A percentile compares a stretch with the other conserved stretches of the same genome.
Conservation (phyloP, 1,140 invertebrate species). For the Drosophila athabasca region DNA sequence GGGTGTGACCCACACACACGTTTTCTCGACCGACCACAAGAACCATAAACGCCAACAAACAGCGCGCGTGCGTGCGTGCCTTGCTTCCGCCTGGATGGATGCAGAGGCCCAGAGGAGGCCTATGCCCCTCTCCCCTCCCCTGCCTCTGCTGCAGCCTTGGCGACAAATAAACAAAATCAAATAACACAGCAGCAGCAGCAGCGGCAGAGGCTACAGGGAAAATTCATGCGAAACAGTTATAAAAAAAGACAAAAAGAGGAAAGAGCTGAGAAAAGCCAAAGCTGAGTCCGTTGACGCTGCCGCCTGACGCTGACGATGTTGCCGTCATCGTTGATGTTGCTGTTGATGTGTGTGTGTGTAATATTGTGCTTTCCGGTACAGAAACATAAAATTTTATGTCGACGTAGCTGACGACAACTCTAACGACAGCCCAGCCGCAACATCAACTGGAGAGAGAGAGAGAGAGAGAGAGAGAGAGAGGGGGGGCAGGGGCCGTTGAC, state of each 20-base stretch:
- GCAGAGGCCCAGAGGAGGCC: too few species aligned
- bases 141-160: neutral
- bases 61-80: constrained; percentile 55
- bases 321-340: constrained; percentile 52
- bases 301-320: constrained; percentile 14
- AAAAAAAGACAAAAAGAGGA: constrained; percentile 38
- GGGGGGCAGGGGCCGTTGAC: neutral
- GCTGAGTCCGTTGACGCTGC: constrained; percentile 50
- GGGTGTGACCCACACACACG: neutral
- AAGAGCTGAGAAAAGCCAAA: constrained; percentile 49
- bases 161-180: constrained; percentile 29
- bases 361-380: constrained; percentile 77
- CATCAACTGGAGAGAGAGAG: neutral
- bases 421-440: constrained; percentile 30
- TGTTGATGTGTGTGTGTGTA: constrained; percentile 33
- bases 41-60: constrained; percentile 47
- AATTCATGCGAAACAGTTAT: constrained; percentile 72
- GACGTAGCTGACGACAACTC: constrained; percentile 64
- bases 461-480: neutral
- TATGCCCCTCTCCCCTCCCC: too few species aligned
- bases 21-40: constrained; percentile 16
- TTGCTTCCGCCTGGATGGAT: constrained; percentile 55
- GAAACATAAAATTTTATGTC: constrained; percentile 81
- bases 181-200: constrained; percentile 14
- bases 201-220: constrained; percentile 28